phyloP scores from a whole-genome alignment of 2,888 invertebrate species.

The Periphyllus acericola region DNA sequence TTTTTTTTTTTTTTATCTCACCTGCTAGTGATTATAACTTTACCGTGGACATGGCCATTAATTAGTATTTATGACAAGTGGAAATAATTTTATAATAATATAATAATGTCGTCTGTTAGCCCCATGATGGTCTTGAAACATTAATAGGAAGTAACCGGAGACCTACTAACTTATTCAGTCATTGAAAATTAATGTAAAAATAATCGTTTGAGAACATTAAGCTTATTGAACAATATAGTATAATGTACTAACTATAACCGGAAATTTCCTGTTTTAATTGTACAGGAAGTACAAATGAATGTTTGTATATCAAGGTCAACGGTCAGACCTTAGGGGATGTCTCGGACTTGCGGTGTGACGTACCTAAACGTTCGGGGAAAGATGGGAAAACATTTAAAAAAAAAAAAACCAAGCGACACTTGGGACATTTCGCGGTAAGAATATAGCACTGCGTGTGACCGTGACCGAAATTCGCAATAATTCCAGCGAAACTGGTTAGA shows the following conservation, averaged over 20 bases:
- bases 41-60: neutral
- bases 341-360: neutral
- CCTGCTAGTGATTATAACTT: neutral
- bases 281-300: constrained; percentile 41
- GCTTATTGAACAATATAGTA: neutral
- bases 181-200: constrained; percentile 33
- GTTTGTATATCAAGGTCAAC: constrained; percentile 21
- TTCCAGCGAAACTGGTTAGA: constrained; percentile 49
- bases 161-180: constrained; percentile 14
- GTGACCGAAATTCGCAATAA: constrained; percentile 48
- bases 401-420: neutral
- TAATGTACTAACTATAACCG: neutral
- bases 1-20: neutral
- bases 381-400: neutral
- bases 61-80: neutral
- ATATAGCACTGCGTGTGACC: constrained; percentile 18
- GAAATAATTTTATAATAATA: neutral
- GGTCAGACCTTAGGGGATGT: constrained; percentile 29
- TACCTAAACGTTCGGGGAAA: neutral
- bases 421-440: neutral
- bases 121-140: constrained; percentile 39
- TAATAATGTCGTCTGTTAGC: neutral
- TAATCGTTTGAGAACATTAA: neutral
- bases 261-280: constrained; percentile 33
- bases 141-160: constrained; percentile 50